Evolutionary conservation across 92 coral and sea anemone genomes (phyloP).

Genomic region (Epizoanthus stellaris): DNA sequence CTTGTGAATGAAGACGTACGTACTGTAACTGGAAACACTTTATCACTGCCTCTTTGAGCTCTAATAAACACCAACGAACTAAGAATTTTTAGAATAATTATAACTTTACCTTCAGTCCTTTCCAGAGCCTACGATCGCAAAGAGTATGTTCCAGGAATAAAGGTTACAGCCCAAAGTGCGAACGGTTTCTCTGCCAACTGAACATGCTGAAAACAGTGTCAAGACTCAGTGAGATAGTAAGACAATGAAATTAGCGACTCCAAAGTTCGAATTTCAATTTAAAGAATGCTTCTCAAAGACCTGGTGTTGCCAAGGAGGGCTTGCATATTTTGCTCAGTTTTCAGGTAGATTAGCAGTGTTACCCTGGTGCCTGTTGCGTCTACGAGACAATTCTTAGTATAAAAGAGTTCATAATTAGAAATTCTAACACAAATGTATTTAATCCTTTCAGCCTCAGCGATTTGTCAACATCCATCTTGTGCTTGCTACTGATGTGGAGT

Average conservation of each 20-base stretch:
- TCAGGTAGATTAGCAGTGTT: background rate
- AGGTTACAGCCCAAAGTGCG: no score
- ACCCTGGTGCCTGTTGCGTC: background rate
- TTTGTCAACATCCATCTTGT: no score
- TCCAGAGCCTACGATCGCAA: no score
- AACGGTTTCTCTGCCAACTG: no score
- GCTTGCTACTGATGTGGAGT: no score
- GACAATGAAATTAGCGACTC: background rate
- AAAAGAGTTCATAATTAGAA: no score
- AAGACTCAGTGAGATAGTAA: background rate
- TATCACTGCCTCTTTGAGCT: background rate
- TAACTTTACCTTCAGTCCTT: no score
- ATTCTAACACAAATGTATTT: no score
- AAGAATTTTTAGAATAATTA: background rate
- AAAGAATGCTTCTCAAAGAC: background rate
- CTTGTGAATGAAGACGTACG: background rate
- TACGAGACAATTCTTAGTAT: background rate
- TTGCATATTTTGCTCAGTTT: background rate
- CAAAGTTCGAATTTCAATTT: background rate
- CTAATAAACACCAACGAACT: background rate
- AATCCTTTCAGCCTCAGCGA: no score
- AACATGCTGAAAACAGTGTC: no score
- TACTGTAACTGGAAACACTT: background rate
- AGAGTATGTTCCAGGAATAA: no score
- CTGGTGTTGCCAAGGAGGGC: conserved; percentile 14